Percentiles rank a stretch among this genome's conserved stretches.
Evolutionary conservation across 2,113 vertebrate genomes (phyloP).

Genomic region (Rhadina sibilatrix): DNA sequence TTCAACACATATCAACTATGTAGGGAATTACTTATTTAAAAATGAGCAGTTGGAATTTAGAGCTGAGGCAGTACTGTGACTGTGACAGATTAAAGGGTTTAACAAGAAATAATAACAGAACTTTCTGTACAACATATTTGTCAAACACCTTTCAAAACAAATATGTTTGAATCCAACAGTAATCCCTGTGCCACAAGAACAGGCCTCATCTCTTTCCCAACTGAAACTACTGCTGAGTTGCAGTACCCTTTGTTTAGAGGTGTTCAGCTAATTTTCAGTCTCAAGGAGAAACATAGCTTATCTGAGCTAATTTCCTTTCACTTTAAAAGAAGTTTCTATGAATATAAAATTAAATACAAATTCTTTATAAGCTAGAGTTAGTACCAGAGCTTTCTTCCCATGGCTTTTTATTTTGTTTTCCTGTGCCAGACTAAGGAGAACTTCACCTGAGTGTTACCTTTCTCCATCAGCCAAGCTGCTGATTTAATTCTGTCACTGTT

Average conservation of each 20-base stretch:
- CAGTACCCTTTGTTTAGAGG: background rate
- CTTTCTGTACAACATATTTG: conserved; percentile 20
- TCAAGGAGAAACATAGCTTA: background rate
- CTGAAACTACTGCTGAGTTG: background rate
- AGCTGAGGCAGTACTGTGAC: background rate
- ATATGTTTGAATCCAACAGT: background rate
- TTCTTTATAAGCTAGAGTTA: background rate
- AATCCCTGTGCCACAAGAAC: background rate
- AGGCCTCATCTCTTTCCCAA: background rate
- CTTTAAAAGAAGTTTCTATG: background rate
- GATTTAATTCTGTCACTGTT: background rate
- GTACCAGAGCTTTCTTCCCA: background rate
- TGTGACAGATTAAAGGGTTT: conserved; percentile 34
- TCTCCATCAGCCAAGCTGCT: background rate
- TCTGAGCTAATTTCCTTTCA: background rate
- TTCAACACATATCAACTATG: background rate
- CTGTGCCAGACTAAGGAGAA: background rate
- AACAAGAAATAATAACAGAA: conserved; percentile 21
- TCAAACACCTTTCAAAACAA: conserved; percentile 40
- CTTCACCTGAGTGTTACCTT: background rate
- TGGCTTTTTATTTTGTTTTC: background rate
- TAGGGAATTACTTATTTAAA: conserved; percentile 1
- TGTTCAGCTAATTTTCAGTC: background rate
- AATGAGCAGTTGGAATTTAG: conserved; percentile 2
- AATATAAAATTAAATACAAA: background rate